Percentiles rank a stretch among this genome's conserved stretches.
Conservation (phyloP, 2,888 invertebrate genomes). For the Plusia festucae region DNA sequence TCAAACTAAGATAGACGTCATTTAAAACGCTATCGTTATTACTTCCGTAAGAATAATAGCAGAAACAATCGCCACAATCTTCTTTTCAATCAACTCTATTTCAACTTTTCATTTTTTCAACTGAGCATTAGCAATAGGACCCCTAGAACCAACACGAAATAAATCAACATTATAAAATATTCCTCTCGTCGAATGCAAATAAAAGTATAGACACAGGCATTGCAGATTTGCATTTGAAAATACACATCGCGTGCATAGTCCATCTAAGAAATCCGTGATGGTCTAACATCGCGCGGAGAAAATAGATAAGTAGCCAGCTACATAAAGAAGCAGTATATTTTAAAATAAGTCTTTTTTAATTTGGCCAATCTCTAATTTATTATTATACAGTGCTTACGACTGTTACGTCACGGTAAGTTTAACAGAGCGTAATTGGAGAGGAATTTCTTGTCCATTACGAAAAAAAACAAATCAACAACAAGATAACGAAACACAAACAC, state of each 20-base stretch:
- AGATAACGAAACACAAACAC: slow-evolving; percentile 76
- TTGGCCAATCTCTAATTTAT: slow-evolving; percentile 26
- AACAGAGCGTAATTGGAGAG: slow-evolving; percentile 32
- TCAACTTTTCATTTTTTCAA: too few relatives aligned
- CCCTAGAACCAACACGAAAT: slow-evolving; percentile 13
- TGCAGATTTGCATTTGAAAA: slow-evolving; percentile 39
- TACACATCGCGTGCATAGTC: slow-evolving; percentile 39
- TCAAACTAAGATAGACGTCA: neutral
- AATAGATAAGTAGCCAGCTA: slow-evolving; percentile 5
- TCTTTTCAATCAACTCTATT: neutral
- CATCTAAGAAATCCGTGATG: slow-evolving; percentile 32
- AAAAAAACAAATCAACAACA: slow-evolving; percentile 51
- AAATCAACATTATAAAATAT: slow-evolving; percentile 28
- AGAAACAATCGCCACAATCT: neutral
- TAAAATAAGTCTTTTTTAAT: slow-evolving; percentile 8
- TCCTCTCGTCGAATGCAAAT: slow-evolving; percentile 25
- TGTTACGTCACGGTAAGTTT: slow-evolving; percentile 41
- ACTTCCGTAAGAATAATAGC: neutral
- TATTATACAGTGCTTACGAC: slow-evolving; percentile 22
- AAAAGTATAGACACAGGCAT: slow-evolving; percentile 22
- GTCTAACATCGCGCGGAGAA: slow-evolving; percentile 24
- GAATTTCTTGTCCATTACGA: slow-evolving; percentile 43
- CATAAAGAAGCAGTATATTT: slow-evolving; percentile 13
- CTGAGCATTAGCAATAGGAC: too few relatives aligned
- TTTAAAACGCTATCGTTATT: neutral